Base-by-base conservation (phyloP, 2,113 vertebrate species). In the Euleptes europaea region DNA sequence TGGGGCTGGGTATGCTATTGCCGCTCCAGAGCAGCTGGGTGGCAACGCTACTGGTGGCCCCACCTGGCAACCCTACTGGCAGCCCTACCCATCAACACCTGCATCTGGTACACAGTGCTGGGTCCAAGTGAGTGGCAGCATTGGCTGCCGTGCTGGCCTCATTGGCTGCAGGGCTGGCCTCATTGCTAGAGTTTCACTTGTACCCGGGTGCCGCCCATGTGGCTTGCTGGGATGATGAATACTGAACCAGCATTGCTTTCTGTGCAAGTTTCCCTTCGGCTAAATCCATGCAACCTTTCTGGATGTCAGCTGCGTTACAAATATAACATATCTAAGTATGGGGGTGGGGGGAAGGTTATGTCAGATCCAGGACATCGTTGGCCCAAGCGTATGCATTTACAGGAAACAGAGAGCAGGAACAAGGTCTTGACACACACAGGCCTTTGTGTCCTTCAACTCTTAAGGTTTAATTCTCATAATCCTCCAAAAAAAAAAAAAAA, bases 391-490 rank as follows among this genome's bases (percentile, higher is more conserved):
- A 28, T 65, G 60, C 66, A 23, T 33, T 66, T 83, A 73, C 40
- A 38, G 66, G 65, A 86, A 72, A 79, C 60, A 14, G 65, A 87
- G 65, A 73, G n/a, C 67, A 28, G 40, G 33, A 63, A 71, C 74
- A 79, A 78, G 17, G 19, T 40, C 19, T 82, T 57, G 73, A 65
- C 51, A 65, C 28, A 38, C 47, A 17, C 47, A 86, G 35, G n/a
- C 38, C 66, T 87, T 71, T 72, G 42, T n/a, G n/a, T 87, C 54
- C 51, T 57, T 83, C 69, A 54, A 80, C 44, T 42, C 26, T 23
- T 33, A 42, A 38, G 19, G 78, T 65, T 87, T 42, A 79, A 73
- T 79, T 79, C 75, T 73, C 67, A 87, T 83, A 72, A 83, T 78
- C 35, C 54, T 79, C 75, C 81, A n/a, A n/a, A n/a, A n/a, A n/a